Conservation (phyloP, 2,797 vertebrate species). For the Lagorchestes hirsutus region DNA sequence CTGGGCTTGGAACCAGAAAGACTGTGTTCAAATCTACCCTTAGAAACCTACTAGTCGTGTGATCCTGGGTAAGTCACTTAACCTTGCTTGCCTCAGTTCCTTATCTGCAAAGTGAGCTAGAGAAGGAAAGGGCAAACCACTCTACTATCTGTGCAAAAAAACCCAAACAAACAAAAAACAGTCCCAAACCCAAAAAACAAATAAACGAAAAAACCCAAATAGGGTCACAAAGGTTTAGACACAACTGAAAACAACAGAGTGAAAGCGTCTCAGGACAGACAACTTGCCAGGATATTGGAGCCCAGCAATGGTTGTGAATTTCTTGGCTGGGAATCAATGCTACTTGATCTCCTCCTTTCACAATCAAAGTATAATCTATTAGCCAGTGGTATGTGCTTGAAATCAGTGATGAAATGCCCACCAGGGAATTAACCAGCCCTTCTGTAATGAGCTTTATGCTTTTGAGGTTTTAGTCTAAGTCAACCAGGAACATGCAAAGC, state of each 20-base stretch:
- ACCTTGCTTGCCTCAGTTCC: not conserved
- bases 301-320: not conserved
- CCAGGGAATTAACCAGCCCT: not conserved
- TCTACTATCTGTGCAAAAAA: not conserved
- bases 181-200: not conserved
- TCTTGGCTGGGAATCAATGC: not conserved
- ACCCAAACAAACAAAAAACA: too few relatives aligned
- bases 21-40: not conserved
- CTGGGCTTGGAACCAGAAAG: not conserved
- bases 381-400: conserved; percentile 8
- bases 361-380: not conserved
- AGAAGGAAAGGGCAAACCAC: not conserved
- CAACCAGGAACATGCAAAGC: not conserved
- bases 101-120: not conserved
- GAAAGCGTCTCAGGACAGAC: not conserved
- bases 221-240: not conserved
- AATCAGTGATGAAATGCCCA: conserved; percentile 17
- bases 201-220: not conserved
- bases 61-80: not conserved
- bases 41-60: not conserved
- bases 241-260: not conserved
- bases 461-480: conserved; percentile 19
- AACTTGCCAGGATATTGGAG: not conserved
- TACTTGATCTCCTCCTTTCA: not conserved
- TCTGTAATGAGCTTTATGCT: conserved; percentile 16